These are phyloP conservation scores for Eudiplozoon nipponicum DNA, from an alignment of 2,888 invertebrate genomes.

Conservation along the genomic window DNA sequence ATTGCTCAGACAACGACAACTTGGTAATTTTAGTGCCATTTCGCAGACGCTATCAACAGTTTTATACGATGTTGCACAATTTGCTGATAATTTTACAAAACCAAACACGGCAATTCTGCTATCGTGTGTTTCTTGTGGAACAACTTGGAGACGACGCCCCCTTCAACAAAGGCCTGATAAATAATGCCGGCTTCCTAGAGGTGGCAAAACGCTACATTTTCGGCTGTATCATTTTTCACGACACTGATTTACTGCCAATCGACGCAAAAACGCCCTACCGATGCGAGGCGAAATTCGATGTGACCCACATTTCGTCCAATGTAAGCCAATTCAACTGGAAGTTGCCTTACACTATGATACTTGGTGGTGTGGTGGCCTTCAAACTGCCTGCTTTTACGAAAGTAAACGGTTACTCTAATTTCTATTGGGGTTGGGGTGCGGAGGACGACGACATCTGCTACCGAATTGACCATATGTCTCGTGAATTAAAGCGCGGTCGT, in stretches of 20 bases:
- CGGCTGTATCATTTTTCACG: slow-evolving; percentile 24
- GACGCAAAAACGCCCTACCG: too few relatives aligned
- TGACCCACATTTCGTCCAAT: background rate
- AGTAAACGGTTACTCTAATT: slow-evolving; percentile 4
- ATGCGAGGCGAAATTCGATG: too few relatives aligned
- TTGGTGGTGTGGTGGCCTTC: slow-evolving; percentile 1
- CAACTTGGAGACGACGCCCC: slow-evolving; percentile 20
- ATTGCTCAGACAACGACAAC: too few relatives aligned
- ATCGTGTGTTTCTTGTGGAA: slow-evolving; percentile 23
- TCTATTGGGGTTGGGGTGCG: background rate
- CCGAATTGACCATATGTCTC: too few relatives aligned
- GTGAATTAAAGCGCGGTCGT: too few relatives aligned
- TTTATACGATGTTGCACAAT: too few relatives aligned
- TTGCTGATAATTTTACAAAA: too few relatives aligned
- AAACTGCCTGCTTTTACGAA: background rate
- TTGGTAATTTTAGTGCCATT: too few relatives aligned
- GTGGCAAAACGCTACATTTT: slow-evolving; percentile 19
- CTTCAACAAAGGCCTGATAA: slow-evolving; percentile 23
- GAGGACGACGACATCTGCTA: slow-evolving; percentile 1
- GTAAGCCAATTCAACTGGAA: background rate
- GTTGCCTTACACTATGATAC: background rate
- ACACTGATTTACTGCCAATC: slow-evolving; percentile 29
- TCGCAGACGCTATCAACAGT: too few relatives aligned
- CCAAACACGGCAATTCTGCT: too few relatives aligned
- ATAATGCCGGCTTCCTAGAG: slow-evolving; percentile 23